A percentile compares a stretch with the other conserved stretches of the same genome.
These are phyloP conservation scores for Apodemus speciosus DNA, from an alignment of 2,113 vertebrate genomes.

Conservation along the genomic window DNA sequence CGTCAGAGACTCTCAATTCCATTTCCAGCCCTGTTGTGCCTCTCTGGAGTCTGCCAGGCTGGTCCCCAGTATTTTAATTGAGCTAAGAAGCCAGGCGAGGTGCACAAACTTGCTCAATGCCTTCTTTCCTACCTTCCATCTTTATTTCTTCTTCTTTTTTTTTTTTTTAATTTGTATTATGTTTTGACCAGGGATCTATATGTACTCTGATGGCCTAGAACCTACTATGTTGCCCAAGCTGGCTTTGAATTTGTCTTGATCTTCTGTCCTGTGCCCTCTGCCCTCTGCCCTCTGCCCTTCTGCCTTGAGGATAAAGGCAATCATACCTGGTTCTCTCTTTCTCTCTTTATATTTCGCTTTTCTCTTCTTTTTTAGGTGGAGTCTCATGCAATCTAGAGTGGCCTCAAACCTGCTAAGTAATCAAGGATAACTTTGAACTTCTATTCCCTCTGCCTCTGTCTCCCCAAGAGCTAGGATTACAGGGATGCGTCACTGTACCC, in stretches of 20 bases:
- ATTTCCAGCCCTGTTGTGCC: neutral
- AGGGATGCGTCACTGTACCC: neutral
- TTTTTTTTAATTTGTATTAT: neutral
- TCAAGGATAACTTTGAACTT: neutral
- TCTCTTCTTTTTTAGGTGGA: neutral
- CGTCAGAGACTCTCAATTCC: neutral
- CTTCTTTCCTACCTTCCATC: neutral
- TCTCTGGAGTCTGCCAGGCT: neutral
- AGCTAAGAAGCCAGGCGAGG: conserved; percentile 20
- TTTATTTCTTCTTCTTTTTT: no score
- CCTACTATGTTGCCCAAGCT: neutral
- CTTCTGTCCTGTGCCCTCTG: neutral
- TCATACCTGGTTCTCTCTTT: neutral
- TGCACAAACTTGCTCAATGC: neutral
- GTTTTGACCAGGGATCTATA: neutral
- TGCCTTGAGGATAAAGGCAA: neutral
- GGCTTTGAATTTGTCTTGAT: neutral
- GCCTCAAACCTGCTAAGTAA: neutral
- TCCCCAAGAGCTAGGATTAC: neutral
- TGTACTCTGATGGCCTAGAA: neutral
- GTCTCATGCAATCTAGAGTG: neutral
- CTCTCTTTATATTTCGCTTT: neutral
- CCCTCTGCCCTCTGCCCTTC: neutral
- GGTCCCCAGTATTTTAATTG: neutral
- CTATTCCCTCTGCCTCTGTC: neutral